Evolutionary conservation across 2,888 invertebrate species (phyloP), one percentile per base, ranked within the genome.

Genomic region (Erannis defoliaria): DNA sequence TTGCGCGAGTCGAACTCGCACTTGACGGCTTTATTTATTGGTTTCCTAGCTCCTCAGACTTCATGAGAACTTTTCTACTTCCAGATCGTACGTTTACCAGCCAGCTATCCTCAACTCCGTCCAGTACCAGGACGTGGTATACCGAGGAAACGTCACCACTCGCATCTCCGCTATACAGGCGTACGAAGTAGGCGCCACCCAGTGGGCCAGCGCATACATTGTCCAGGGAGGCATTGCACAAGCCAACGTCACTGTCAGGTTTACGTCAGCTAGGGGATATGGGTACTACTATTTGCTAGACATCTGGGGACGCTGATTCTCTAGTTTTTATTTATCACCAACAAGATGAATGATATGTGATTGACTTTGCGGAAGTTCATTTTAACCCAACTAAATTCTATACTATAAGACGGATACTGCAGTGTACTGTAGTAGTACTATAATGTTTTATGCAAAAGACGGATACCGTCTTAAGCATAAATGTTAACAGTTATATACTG

Each of bases 201-300:
- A 90, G 69, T 85, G 74, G 57, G 88, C 81, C 0, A 66, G 65
- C 0, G 81, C 83, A 0, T 78, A 77, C 68, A 66, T 90, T 4
- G 35, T 78, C 0, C 67, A 19, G 0, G 85, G 84, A 1, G 89
- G 90, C 0, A 33, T 87, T 0, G 80, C 82, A 0, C 64, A 67
- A 23, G 82, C 70, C 57, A 82, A 84, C 18, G 85, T 76, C 0
- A 87, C 86, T 0, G 60, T 90, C 1, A 71, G 89, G 16, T 75
- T 85, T 3, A 82, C 85, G 12, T 80, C 88, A 0, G 72, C 78
- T 0, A 74, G 78, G 1, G 85, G 90, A 0, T 82, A 80, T 18
- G 90, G 90, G 0, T 91, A 82, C 55, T 81, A 90, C 61, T 90
- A 88, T 60, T 62, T 74, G 0, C 64, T 90, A 1, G 85, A 85